Conservation (phyloP, 92 coral and sea anemone genomes). For the Diadumene lineata region DNA sequence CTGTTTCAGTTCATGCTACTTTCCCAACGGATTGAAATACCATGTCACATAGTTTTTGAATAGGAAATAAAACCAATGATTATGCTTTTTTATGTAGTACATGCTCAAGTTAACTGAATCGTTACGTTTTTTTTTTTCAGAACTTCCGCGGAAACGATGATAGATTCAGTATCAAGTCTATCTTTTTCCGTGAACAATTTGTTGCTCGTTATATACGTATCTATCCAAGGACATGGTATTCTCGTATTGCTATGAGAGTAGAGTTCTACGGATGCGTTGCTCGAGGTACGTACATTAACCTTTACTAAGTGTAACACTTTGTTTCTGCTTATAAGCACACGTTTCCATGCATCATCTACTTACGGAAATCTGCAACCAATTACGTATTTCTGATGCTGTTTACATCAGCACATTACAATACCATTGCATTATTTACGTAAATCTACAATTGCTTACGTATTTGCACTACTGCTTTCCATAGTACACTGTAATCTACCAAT, state of each 20-base stretch:
- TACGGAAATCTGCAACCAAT: too few relatives aligned
- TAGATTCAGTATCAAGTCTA: constrained; percentile 46
- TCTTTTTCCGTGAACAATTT: constrained; percentile 57
- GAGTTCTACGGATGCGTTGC: constrained; percentile 76
- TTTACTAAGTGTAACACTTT: too few relatives aligned
- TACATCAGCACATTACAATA: too few relatives aligned
- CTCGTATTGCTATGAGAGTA: constrained; percentile 63
- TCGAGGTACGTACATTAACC: constrained; percentile 73
- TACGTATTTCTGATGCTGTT: too few relatives aligned
- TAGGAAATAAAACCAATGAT: too few relatives aligned
- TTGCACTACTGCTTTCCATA: too few relatives aligned
- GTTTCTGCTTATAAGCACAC: not conserved
- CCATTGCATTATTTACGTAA: too few relatives aligned
- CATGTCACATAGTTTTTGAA: too few relatives aligned
- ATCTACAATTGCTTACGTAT: too few relatives aligned
- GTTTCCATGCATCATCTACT: not conserved
- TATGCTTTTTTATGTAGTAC: too few relatives aligned
- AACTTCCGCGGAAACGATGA: constrained; percentile 79
- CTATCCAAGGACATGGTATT: constrained; percentile 63
- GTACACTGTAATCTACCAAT: constrained; percentile 58
- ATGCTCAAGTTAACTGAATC: not conserved
- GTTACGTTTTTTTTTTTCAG: constrained; percentile 15
- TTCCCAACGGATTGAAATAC: too few relatives aligned
- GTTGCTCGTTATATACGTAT: constrained; percentile 62
- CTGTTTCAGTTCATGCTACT: too few relatives aligned